A percentile compares a stretch with the other conserved stretches of the same genome.
These are phyloP conservation scores for Acipenser oxyrinchus DNA, from an alignment of 2,797 vertebrate species.

Conservation along the genomic window DNA sequence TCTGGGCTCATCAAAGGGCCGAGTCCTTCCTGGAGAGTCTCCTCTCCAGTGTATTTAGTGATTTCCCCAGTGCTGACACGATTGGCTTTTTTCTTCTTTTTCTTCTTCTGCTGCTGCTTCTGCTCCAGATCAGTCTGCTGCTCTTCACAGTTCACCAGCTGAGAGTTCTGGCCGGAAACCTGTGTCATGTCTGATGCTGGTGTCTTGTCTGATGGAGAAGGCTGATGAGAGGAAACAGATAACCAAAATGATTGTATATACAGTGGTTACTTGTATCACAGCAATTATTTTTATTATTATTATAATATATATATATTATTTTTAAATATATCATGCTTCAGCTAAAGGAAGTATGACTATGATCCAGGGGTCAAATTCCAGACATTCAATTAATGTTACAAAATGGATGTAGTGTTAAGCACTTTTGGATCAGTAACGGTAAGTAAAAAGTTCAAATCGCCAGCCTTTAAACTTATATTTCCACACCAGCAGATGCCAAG, in stretches of 20 bases:
- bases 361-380: too few species aligned
- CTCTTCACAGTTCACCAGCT: conserved; percentile 76
- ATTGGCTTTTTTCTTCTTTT: conserved; percentile 97
- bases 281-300: too few species aligned
- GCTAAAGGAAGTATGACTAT: too few species aligned
- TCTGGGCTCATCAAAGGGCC: conserved; percentile 58
- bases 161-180: conserved; percentile 67
- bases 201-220: conserved; percentile 87
- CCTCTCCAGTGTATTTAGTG: conserved; percentile 45
- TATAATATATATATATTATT: too few species aligned
- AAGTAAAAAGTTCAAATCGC: too few species aligned
- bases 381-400: too few species aligned
- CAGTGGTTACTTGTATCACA: too few species aligned
- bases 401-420: too few species aligned
- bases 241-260: neutral
- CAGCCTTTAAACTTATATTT: too few species aligned
- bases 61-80: conserved; percentile 13
- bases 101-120: conserved; percentile 64
- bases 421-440: too few species aligned
- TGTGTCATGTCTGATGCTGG: conserved; percentile 78
- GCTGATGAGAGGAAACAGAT: conserved; percentile 46
- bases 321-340: neutral
- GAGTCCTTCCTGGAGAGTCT: conserved; percentile 55
- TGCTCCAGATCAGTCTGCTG: conserved; percentile 65
- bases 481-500: too few species aligned